Percentiles rank a stretch among this genome's conserved stretches.
Evolutionary conservation across 2,797 vertebrate species (phyloP).

Genomic region (Selene dorsalis): DNA sequence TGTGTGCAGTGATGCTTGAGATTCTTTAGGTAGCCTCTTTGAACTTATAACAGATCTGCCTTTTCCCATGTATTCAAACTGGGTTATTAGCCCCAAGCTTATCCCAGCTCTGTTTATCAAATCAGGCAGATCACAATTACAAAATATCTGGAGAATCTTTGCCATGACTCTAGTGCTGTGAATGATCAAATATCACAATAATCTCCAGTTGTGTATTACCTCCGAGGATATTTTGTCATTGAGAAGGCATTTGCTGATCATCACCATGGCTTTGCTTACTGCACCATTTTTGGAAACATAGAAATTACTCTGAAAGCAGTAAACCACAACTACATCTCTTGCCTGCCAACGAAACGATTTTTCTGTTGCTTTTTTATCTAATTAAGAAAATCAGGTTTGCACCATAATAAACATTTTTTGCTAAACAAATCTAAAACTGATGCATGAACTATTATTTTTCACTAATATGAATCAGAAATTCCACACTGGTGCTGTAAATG

Average conservation of each 20-base stretch:
- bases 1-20: background rate
- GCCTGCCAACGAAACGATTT: slow-evolving; percentile 5
- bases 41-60: slow-evolving; percentile 2
- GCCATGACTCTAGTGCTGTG: background rate
- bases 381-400: slow-evolving; percentile 44
- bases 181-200: background rate
- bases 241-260: background rate
- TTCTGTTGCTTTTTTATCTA: slow-evolving; percentile 18
- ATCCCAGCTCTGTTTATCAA: background rate
- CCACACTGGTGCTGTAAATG: background rate
- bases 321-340: background rate
- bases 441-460: slow-evolving; percentile 1
- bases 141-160: background rate
- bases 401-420: background rate
- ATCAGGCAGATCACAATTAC: background rate
- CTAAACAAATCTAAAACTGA: slow-evolving; percentile 11
- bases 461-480: too few species aligned
- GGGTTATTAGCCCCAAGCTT: background rate
- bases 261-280: slow-evolving; percentile 19
- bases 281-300: slow-evolving; percentile 25
- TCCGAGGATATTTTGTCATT: background rate
- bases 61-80: slow-evolving; percentile 10
- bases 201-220: background rate
- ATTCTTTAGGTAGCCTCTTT: background rate
- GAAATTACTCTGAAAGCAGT: slow-evolving; percentile 16